Evolutionary conservation across 1,140 invertebrate species (phyloP), one percentile per base, ranked within the genome.

Genomic region (Coelopa frigida): DNA sequence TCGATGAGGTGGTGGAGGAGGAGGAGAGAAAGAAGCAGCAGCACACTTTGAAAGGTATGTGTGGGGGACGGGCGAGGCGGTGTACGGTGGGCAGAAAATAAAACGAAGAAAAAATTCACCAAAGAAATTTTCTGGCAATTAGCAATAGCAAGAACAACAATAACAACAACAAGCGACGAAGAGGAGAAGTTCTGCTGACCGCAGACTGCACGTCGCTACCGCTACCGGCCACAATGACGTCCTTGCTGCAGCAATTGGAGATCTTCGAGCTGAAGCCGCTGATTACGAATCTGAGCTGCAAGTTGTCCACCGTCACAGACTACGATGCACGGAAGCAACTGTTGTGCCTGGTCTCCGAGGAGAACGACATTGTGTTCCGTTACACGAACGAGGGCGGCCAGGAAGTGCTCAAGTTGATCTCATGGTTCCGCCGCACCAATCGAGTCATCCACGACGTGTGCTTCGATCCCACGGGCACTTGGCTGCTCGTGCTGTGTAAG

Each of bases 401-500:
- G 52, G 58, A 66, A 35, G 68, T 81, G n/a, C 60, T 82, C n/a
- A 83, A 79, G 55, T 75, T 78, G 57, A 69, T 86, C 46, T 77
- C 79, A 50, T 86, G 83, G 83, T 80, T 81, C 61, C 70, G 72
- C 50, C 74, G 76, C 22, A 67, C 65, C 17, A 71, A 74, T 35
- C 79, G 79, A 63, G 64, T 70, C 50, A 80, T 85, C 29, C 72
- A 78, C 50, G 75, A 78, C 45, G 59, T 84, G 45, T 82, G 80
- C 60, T 85, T 85, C 67, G 81, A 85, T 70, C 76, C 80, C 18
- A 72, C 74, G n/a, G 81, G 81, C 27, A 72, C 76, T 37, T 84
- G 82, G 82, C 66, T 85, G n/a, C 60, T 85, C 7, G 68, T 77
- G 50, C 70, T 80, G 32, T 78, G 76, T 68, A 70, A 73, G 70